Evolutionary conservation across 2,113 vertebrate species (phyloP).

Genomic region (Irena cyanogastra): DNA sequence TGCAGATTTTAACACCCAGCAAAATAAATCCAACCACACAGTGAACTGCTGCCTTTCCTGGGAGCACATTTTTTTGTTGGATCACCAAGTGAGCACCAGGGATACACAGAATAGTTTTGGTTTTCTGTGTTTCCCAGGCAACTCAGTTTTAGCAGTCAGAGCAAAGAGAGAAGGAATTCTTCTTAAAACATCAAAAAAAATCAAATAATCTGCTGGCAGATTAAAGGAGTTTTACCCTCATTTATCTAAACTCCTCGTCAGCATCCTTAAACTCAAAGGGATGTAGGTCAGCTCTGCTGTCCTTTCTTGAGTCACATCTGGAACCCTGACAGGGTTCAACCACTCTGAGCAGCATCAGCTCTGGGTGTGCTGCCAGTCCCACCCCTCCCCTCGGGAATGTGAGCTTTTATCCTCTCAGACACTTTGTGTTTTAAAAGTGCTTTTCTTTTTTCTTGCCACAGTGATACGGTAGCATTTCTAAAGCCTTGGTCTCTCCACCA

Average conservation of each 20-base stretch:
- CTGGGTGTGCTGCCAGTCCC: background rate
- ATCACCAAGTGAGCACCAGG: background rate
- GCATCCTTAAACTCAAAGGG: background rate
- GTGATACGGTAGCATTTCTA: background rate
- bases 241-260: background rate
- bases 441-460: background rate
- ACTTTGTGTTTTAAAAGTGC: background rate
- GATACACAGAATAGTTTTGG: background rate
- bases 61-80: background rate
- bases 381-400: background rate
- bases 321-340: background rate
- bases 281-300: background rate
- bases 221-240: background rate
- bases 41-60: background rate
- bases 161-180: background rate
- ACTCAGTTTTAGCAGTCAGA: background rate
- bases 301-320: background rate
- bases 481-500: background rate
- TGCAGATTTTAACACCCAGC: background rate
- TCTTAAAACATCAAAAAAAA: background rate
- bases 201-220: background rate
- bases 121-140: slow-evolving; percentile 6
- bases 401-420: background rate
- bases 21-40: background rate
- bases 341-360: background rate